Conservation (phyloP, 2,888 invertebrate genomes). For the Argyresthia albistria region DNA sequence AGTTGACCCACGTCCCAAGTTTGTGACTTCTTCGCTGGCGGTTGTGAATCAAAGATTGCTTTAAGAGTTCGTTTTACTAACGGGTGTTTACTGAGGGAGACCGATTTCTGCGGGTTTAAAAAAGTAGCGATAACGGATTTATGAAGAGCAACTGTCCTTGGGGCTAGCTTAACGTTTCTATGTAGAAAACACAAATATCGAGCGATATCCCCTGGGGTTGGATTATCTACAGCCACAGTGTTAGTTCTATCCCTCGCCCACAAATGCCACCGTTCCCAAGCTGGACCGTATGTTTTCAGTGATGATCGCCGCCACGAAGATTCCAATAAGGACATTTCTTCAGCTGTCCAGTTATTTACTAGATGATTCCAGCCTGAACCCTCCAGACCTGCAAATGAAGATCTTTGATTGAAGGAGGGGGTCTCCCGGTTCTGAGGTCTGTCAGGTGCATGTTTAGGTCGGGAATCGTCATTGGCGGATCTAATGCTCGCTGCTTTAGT, state of each 20-base stretch:
- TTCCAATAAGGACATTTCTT: not conserved
- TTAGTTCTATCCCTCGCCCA: too few species aligned
- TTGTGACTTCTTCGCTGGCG: constrained; percentile 7
- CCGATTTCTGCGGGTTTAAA: constrained; percentile 10
- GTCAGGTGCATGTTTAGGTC: not conserved
- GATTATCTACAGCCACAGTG: too few species aligned
- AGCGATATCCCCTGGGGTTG: constrained; percentile 7
- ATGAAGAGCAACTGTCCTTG: constrained; percentile 14
- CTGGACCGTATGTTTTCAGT: not conserved
- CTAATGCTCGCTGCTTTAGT: constrained; percentile 5
- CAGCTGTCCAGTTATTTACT: constrained; percentile 7
- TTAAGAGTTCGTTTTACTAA: constrained; percentile 14
- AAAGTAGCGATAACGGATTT: constrained; percentile 18
- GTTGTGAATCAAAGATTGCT: constrained; percentile 7
- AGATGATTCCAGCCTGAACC: constrained; percentile 15
- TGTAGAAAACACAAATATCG: constrained; percentile 1
- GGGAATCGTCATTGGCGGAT: not conserved
- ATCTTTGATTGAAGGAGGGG: constrained; percentile 10
- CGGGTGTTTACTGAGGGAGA: constrained; percentile 8
- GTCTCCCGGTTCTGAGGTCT: constrained; percentile 5
- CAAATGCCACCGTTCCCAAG: not conserved
- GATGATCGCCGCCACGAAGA: not conserved
- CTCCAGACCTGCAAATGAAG: constrained; percentile 17
- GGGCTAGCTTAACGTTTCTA: not conserved
- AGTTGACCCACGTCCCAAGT: constrained; percentile 14